Evolutionary conservation across 2,888 invertebrate species (phyloP).

Genomic region (Bhutanitis thaidina): DNA sequence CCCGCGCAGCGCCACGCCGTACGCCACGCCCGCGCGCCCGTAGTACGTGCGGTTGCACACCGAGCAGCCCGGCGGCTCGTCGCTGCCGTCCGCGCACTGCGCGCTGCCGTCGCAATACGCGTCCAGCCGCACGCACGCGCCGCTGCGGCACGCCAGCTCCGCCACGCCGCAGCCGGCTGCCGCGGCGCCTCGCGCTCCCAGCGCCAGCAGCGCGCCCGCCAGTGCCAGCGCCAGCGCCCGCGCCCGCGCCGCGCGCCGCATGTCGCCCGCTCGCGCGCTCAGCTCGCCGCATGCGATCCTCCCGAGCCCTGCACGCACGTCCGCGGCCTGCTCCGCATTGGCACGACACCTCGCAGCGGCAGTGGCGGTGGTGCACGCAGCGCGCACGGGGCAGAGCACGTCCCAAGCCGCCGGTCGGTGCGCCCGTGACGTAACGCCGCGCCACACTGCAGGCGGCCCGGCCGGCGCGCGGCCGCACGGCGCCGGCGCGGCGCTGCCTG

Average conservation of each 20-base stretch:
- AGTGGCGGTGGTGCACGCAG: conserved; percentile 23
- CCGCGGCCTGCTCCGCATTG: conserved; percentile 19
- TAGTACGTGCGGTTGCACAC: conserved; percentile 95
- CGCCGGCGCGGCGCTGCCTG: conserved; percentile 23
- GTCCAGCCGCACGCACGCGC: conserved; percentile 90
- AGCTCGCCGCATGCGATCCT: conserved; percentile 28
- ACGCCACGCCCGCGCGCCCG: conserved; percentile 90
- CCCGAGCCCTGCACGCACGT: conserved; percentile 37
- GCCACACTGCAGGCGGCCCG: conserved; percentile 44
- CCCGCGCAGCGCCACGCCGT: conserved; percentile 87
- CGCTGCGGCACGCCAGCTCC: conserved; percentile 65
- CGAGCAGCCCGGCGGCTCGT: conserved; percentile 90
- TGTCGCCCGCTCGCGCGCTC: conserved; percentile 7
- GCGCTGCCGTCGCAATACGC: conserved; percentile 91
- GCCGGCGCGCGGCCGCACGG: conserved; percentile 22
- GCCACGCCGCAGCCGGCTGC: conserved; percentile 63
- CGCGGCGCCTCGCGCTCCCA: conserved; percentile 42
- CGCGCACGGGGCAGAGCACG: conserved; percentile 17
- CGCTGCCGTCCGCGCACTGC: conserved; percentile 92
- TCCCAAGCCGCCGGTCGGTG: conserved; percentile 9
- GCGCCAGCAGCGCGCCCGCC: conserved; percentile 26
- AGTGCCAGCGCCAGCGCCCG: conserved; percentile 22
- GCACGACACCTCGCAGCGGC: background rate
- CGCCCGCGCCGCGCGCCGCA: conserved; percentile 15
- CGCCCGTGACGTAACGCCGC: conserved; percentile 46